These are phyloP conservation scores for Shargacucullia verbasci DNA, from an alignment of 2,888 invertebrate species.

Conservation along the genomic window DNA sequence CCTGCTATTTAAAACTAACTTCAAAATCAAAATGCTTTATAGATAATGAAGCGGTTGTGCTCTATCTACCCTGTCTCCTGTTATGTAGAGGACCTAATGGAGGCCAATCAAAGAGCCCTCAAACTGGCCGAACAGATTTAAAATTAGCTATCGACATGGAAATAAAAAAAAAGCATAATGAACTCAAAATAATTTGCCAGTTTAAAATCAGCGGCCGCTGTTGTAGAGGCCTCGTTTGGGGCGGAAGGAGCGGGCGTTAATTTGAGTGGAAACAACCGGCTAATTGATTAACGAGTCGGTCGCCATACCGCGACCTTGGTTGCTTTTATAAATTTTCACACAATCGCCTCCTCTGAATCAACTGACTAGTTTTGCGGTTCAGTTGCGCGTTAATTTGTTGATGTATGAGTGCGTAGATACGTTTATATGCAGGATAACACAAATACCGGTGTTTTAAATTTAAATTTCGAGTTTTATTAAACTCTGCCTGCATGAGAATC, in stretches of 20 bases:
- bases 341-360: slow-evolving; percentile 40
- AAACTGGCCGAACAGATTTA: no score
- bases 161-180: no score
- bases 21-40: no score
- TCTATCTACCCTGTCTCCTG: no score
- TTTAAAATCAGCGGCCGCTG: slow-evolving; percentile 7
- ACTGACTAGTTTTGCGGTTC: slow-evolving; percentile 25
- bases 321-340: slow-evolving; percentile 42
- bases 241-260: slow-evolving; percentile 67
- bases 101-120: no score
- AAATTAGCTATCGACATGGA: no score
- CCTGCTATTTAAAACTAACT: no score
- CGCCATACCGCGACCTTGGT: slow-evolving; percentile 48
- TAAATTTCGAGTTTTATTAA: no score
- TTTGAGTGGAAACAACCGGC: slow-evolving; percentile 78
- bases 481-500: no score
- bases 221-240: slow-evolving; percentile 27
- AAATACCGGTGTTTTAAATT: no score
- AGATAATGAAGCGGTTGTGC: no score
- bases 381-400: slow-evolving; percentile 1
- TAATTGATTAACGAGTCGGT: slow-evolving; percentile 75
- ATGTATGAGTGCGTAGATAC: not conserved
- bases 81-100: no score
- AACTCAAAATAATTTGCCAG: not conserved
- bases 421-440: not conserved